A percentile compares a stretch with the other conserved stretches of the same genome.
Evolutionary conservation across 1,140 invertebrate genomes (phyloP).

Genomic region (Cotesia typhae): DNA sequence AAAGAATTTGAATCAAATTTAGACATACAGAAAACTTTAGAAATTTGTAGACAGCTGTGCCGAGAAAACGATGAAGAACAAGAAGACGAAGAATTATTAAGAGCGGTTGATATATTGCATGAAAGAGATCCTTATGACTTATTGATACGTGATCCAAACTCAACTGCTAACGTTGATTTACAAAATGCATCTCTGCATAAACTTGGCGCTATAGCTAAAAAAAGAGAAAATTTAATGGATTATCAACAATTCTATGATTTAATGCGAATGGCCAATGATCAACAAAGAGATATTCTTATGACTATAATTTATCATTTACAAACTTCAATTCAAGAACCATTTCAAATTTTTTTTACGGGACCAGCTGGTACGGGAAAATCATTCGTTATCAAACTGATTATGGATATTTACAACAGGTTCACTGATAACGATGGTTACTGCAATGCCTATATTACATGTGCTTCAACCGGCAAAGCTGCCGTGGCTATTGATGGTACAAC

Average conservation of each 20-base stretch:
- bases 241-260: conserved; percentile 23
- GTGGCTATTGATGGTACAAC: no score
- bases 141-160: conserved; percentile 33
- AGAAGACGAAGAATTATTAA: conserved; percentile 14
- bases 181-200: conserved; percentile 28
- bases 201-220: conserved; percentile 36
- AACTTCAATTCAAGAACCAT: conserved; percentile 31
- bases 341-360: conserved; percentile 41
- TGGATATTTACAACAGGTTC: conserved; percentile 38
- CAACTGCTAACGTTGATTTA: conserved; percentile 31
- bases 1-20: conserved; percentile 30
- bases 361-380: conserved; percentile 30
- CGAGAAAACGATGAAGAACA: conserved; percentile 29
- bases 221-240: conserved; percentile 33
- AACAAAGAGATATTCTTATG: conserved; percentile 34
- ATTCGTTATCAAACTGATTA: conserved; percentile 40
- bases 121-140: conserved; percentile 30
- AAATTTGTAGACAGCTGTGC: conserved; percentile 33
- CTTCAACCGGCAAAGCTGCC: conserved; percentile 52
- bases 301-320: conserved; percentile 36
- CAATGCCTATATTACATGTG: no score
- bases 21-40: conserved; percentile 28
- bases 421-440: conserved; percentile 35
- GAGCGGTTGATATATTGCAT: neutral
- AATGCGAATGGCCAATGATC: conserved; percentile 29